Evolutionary conservation across 35 echinoderm and acorn worm genomes (phyloP), one percentile per base, ranked within the genome.

Genomic region (Lytechinus variegatus): DNA sequence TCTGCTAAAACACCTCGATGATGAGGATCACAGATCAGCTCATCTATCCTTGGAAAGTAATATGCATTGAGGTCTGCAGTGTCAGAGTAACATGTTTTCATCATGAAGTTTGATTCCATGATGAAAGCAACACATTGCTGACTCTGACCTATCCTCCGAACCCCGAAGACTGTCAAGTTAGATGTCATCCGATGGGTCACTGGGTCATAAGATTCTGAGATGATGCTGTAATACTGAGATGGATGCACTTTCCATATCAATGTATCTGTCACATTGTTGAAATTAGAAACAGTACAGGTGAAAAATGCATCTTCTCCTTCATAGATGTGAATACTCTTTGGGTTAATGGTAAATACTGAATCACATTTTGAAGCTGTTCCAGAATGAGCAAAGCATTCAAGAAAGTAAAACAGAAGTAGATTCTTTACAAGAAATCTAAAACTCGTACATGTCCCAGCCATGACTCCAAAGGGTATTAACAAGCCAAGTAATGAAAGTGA

Each of bases 41-140:
- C 88, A 5, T 90, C 27, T 1, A 12, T 33, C 9, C 28, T 10
- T 52, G 88, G 88, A 33, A 90, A 90, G 52, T 90, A 90, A 19
- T 19, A 27, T 13, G n/a, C 88, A 90, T 44, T 90, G 29, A 90
- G 28, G 14, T 90, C 52, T 51, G 88, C 88, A 52, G 9, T 21
- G 6, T 79, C 66, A 79, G 66, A 79, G 21, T 24, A 79, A 79
- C 66, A 79, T 79, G 66, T 79, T 24, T 79, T 79, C 6, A 24
- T 0, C 16, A 79, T 79, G 14, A 24, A 79, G 66, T 79, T 79
- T 19, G 66, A 79, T 16, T 7, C 66, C n/a, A 90, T 28, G 24
- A 90, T 90, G 52, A 44, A 90, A 90, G 88, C 52, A 24, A 90
- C 28, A 54, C 52, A 90, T 54, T 90, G 88, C 29, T 90, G 29